A percentile compares a stretch with the other conserved stretches of the same genome.
phyloP scores from a whole-genome alignment of 2,888 invertebrate species.

The Tromatobia lineatoria region DNA sequence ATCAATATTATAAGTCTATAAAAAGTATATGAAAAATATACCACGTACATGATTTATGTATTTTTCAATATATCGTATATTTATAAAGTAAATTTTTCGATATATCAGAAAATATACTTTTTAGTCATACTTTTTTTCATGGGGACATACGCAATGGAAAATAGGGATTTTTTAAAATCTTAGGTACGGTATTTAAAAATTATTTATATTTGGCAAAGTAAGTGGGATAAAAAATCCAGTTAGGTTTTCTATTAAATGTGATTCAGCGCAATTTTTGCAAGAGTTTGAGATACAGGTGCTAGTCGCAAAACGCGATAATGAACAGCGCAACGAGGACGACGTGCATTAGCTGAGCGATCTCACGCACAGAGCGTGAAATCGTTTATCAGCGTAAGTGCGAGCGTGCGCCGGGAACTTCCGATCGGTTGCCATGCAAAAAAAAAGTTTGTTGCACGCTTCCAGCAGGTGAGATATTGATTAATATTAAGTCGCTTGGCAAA shows the following conservation, averaged over 20 bases:
- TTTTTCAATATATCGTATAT: no score
- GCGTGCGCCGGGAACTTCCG: conserved; percentile 63
- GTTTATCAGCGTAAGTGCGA: conserved; percentile 65
- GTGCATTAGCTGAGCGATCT: conserved; percentile 38
- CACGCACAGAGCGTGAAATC: conserved; percentile 66
- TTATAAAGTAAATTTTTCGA: no score
- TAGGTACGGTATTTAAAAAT: neutral
- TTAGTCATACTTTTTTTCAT: no score
- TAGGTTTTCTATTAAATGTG: neutral
- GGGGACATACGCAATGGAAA: neutral
- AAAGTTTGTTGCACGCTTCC: conserved; percentile 54
- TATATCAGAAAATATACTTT: no score
- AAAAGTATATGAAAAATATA: no score
- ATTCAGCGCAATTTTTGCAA: conserved; percentile 1
- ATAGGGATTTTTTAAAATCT: neutral
- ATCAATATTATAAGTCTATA: no score
- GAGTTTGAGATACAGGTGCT: neutral
- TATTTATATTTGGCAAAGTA: neutral
- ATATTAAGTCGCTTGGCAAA: conserved; percentile 67
- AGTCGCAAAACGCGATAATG: neutral
- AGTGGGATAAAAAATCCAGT: neutral
- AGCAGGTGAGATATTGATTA: conserved; percentile 71
- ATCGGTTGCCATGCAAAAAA: conserved; percentile 66
- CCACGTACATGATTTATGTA: no score
- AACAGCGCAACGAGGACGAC: conserved; percentile 1